phyloP scores from a whole-genome alignment of 2,888 invertebrate genomes.

The Synergus laeviventris region DNA sequence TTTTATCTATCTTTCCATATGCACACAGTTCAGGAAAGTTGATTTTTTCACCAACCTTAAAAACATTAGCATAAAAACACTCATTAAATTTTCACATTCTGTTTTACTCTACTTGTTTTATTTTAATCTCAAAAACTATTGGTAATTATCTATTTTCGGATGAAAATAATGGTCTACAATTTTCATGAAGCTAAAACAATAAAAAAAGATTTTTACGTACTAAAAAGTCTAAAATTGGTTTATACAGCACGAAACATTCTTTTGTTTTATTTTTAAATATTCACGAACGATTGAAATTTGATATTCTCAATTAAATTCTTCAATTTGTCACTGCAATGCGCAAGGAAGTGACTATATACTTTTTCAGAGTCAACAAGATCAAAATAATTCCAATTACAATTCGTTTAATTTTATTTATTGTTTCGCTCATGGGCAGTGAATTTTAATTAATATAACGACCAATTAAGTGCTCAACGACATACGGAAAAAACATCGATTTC shows the following conservation, averaged over 20 bases:
- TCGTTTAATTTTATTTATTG: constrained; percentile 59
- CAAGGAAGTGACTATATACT: neutral
- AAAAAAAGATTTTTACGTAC: neutral
- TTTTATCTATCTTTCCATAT: neutral
- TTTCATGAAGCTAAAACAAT: too few relatives aligned
- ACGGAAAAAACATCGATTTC: constrained; percentile 23
- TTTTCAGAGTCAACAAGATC: constrained; percentile 19
- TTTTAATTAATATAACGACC: constrained; percentile 71
- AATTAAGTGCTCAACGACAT: constrained; percentile 60
- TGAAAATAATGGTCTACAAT: too few relatives aligned
- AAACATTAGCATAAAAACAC: too few relatives aligned
- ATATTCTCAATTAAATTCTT: constrained; percentile 33
- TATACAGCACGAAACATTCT: neutral
- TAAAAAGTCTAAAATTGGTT: neutral
- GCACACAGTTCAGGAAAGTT: neutral
- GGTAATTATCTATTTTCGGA: too few relatives aligned
- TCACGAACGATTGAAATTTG: neutral
- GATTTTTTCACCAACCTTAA: too few relatives aligned
- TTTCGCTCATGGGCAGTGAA: constrained; percentile 59
- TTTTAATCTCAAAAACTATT: too few relatives aligned
- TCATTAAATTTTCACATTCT: too few relatives aligned
- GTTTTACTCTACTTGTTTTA: too few relatives aligned
- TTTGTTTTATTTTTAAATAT: neutral
- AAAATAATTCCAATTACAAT: constrained; percentile 41
- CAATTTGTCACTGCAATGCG: constrained; percentile 15